Evolutionary conservation across 2,113 vertebrate genomes (phyloP).

Genomic region (Atractosteus spatula): DNA sequence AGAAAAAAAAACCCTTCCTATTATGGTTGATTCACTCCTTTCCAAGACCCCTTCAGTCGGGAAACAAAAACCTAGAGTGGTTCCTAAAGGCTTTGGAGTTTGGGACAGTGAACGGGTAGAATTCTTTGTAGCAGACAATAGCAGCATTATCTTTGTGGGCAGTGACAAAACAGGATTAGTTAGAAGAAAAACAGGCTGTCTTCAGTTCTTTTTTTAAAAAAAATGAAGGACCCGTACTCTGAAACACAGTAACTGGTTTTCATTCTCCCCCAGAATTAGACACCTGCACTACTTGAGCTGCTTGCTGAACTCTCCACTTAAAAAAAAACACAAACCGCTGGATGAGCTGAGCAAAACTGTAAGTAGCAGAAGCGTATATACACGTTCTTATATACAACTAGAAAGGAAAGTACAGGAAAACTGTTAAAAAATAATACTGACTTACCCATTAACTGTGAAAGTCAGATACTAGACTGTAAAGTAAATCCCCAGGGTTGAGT

Average conservation of each 20-base stretch:
- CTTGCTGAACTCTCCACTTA: slow-evolving; percentile 26
- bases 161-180: slow-evolving; percentile 70
- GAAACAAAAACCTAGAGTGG: slow-evolving; percentile 59
- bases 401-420: slow-evolving; percentile 38
- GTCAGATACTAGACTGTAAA: slow-evolving; percentile 56
- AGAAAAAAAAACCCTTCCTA: slow-evolving; percentile 47
- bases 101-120: slow-evolving; percentile 48
- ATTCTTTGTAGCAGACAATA: slow-evolving; percentile 66
- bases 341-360: slow-evolving; percentile 29
- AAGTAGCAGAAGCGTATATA: slow-evolving; percentile 17
- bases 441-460: slow-evolving; percentile 80
- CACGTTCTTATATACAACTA: slow-evolving; percentile 35
- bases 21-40: slow-evolving; percentile 53
- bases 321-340: slow-evolving; percentile 17
- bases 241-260: not conserved
- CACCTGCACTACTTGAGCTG: slow-evolving; percentile 56
- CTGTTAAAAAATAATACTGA: slow-evolving; percentile 57
- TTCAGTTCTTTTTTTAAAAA: slow-evolving; percentile 1
- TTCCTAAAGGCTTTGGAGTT: slow-evolving; percentile 47
- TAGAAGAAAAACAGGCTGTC: slow-evolving; percentile 56
- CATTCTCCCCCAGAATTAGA: slow-evolving; percentile 18
- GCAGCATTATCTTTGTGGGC: slow-evolving; percentile 60
- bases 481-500: slow-evolving; percentile 57
- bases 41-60: slow-evolving; percentile 52
- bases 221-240: not conserved